These are phyloP conservation scores for Dyspetes luteomarginatus DNA, from an alignment of 2,888 invertebrate genomes.

Conservation along the genomic window DNA sequence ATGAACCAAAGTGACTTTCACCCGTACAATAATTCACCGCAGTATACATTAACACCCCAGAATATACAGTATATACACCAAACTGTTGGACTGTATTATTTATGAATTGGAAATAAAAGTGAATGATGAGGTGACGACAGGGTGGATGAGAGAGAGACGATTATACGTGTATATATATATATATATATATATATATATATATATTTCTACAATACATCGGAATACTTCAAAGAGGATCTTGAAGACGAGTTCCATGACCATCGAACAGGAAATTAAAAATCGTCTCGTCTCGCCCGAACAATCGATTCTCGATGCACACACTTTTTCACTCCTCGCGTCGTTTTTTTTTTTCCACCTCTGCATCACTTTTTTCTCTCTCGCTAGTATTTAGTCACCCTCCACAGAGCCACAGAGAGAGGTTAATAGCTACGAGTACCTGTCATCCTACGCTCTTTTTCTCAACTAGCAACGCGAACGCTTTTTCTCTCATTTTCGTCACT, in stretches of 20 bases:
- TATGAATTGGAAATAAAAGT: conserved; percentile 53
- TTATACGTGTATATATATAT: conserved; percentile 23
- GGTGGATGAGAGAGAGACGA: conserved; percentile 22
- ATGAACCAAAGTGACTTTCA: conserved; percentile 50
- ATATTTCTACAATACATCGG: conserved; percentile 15
- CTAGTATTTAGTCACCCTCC: conserved; percentile 12
- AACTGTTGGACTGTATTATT: conserved; percentile 28
- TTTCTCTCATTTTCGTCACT: background rate
- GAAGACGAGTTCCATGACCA: conserved; percentile 62
- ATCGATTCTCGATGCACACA: conserved; percentile 66
- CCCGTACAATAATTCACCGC: conserved; percentile 29
- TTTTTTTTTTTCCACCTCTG: conserved; percentile 41
- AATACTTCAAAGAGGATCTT: conserved; percentile 60
- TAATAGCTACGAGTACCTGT: conserved; percentile 2
- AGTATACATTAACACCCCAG: background rate
- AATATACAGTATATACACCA: background rate
- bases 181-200: background rate
- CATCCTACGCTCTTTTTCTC: conserved; percentile 34
- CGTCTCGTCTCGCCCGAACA: conserved; percentile 64
- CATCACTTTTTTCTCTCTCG: background rate
- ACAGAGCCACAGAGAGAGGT: background rate
- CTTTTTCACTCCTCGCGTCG: conserved; percentile 55
- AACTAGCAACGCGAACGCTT: background rate
- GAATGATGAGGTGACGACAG: conserved; percentile 60
- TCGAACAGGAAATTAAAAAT: conserved; percentile 77